These are phyloP conservation scores for Proales similis DNA, from an alignment of 1,140 invertebrate genomes.

Conservation along the genomic window DNA sequence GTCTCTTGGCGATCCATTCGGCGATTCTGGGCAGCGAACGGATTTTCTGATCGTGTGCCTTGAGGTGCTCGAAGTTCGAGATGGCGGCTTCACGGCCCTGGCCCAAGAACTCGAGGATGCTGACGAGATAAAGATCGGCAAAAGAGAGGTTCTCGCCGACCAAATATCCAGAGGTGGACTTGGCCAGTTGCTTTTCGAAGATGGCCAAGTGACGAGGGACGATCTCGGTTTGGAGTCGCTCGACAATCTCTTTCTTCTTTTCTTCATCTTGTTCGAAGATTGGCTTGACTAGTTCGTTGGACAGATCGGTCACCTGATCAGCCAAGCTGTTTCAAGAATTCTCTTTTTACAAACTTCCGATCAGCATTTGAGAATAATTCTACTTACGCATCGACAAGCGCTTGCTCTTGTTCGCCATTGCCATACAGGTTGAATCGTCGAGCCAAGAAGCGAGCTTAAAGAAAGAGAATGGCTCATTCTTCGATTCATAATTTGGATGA, in stretches of 20 bases:
- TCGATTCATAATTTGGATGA: no score
- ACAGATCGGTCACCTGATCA: slow-evolving; percentile 20
- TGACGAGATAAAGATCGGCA: slow-evolving; percentile 24
- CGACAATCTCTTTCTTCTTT: not conserved
- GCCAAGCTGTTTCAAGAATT: not conserved
- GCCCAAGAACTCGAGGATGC: slow-evolving; percentile 9
- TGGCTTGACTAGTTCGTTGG: slow-evolving; percentile 22
- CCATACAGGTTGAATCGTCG: slow-evolving; percentile 34
- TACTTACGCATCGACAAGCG: not conserved
- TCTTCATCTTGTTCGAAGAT: slow-evolving; percentile 34
- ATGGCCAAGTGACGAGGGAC: slow-evolving; percentile 9
- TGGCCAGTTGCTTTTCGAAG: not conserved
- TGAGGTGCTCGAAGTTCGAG: not conserved
- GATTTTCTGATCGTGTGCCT: slow-evolving; percentile 10
- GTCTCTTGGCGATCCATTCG: slow-evolving; percentile 17
- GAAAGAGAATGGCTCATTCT: no score
- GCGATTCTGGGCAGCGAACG: not conserved
- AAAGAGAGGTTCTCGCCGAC: slow-evolving; percentile 18
- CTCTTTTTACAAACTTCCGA: not conserved
- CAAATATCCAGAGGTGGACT: slow-evolving; percentile 10
- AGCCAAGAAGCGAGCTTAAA: slow-evolving; percentile 27
- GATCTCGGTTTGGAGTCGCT: not conserved
- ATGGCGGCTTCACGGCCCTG: not conserved
- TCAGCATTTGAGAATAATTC: not conserved
- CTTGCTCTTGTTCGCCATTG: slow-evolving; percentile 31